Evolutionary conservation across 2,113 vertebrate genomes (phyloP).

Genomic region (Microtus montanus): DNA sequence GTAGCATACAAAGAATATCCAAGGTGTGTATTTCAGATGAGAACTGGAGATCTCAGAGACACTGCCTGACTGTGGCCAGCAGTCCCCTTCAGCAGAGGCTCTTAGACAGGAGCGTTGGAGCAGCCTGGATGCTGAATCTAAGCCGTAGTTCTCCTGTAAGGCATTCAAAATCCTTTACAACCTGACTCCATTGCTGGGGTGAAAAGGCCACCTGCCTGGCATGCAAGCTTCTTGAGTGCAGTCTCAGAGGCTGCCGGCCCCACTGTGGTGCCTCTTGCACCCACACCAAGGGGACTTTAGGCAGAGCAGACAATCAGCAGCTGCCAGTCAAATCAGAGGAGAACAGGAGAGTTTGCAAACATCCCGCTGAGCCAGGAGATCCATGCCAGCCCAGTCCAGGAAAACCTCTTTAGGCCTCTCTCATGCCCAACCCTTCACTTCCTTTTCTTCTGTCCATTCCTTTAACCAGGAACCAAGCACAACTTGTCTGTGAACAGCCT

Average conservation of each 20-base stretch:
- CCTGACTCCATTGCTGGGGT: background rate
- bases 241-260: background rate
- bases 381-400: background rate
- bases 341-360: too few relatives aligned
- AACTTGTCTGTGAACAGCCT: background rate
- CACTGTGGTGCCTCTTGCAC: background rate
- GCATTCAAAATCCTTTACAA: background rate
- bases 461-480: background rate
- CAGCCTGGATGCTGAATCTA: rapidly evolving
- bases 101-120: background rate
- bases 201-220: background rate
- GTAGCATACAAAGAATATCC: background rate
- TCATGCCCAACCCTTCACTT: background rate
- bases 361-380: background rate
- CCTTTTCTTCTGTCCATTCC: background rate
- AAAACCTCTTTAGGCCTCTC: too few relatives aligned
- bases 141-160: background rate
- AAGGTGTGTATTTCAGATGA: background rate
- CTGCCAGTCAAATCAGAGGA: background rate
- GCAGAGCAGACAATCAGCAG: background rate
- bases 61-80: background rate
- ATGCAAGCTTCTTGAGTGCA: background rate
- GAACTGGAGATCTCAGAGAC: constrained; percentile 3
- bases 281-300: too few relatives aligned
- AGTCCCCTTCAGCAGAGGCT: too few relatives aligned